These are phyloP conservation scores for Penelope pileata DNA, from an alignment of 2,113 vertebrate species.

Conservation along the genomic window DNA sequence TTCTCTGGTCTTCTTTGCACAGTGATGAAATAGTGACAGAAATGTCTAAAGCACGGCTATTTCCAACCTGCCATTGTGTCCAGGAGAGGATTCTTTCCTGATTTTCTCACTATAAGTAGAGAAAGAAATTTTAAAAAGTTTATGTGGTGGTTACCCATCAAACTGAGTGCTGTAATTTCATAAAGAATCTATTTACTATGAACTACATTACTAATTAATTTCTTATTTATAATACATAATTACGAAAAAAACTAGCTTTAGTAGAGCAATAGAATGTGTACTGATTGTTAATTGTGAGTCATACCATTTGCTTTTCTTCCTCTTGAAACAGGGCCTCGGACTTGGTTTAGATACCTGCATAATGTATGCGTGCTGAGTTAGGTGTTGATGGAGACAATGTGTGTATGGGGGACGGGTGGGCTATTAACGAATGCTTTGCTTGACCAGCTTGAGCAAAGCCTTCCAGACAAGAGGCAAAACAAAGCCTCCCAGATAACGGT, in stretches of 20 bases:
- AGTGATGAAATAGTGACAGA: not conserved
- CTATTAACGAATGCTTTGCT: too few relatives aligned
- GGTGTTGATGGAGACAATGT: too few relatives aligned
- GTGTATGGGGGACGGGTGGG: too few relatives aligned
- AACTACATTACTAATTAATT: not conserved
- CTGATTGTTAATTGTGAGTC: not conserved
- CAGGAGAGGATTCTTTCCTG: not conserved
- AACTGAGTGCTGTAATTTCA: not conserved
- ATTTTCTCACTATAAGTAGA: not conserved
- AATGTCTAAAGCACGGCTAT: not conserved
- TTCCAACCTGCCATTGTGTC: accelerated
- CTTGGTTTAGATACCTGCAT: too few relatives aligned
- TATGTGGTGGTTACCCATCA: accelerated
- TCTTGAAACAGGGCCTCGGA: too few relatives aligned
- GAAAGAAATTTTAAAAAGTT: not conserved
- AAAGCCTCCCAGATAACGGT: too few relatives aligned
- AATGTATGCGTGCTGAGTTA: too few relatives aligned
- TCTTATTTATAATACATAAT: not conserved
- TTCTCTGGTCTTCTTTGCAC: not conserved
- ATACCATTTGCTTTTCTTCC: not conserved
- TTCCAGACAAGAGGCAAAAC: too few relatives aligned
- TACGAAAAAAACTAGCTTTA: not conserved
- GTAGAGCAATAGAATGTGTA: not conserved
- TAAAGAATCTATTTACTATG: not conserved
- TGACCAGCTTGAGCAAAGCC: too few relatives aligned